A percentile compares a stretch with the other conserved stretches of the same genome.
Evolutionary conservation across 2,888 invertebrate species (phyloP).

Genomic region (Drosophila melanosoma): DNA sequence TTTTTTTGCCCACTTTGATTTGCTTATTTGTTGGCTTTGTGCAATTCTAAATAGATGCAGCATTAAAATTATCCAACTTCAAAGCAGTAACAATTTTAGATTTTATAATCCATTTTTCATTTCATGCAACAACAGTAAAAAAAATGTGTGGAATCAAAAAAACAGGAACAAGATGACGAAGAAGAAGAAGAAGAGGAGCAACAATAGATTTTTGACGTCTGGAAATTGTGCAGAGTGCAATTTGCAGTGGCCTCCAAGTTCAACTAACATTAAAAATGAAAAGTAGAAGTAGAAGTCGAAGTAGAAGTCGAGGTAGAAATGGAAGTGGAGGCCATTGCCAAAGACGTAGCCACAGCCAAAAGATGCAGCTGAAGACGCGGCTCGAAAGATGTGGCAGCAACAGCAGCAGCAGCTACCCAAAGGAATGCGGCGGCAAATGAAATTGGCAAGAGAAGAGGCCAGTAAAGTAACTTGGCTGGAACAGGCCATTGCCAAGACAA

Average conservation of each 20-base stretch:
- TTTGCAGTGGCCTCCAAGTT: slow-evolving; percentile 78
- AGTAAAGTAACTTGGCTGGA: slow-evolving; percentile 31
- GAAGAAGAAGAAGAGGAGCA: slow-evolving; percentile 13
- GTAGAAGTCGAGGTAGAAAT: slow-evolving; percentile 10
- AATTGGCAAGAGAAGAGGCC: slow-evolving; percentile 54
- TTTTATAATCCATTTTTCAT: neutral
- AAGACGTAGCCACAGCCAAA: slow-evolving; percentile 13
- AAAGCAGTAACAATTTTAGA: slow-evolving; percentile 1
- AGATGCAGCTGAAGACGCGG: slow-evolving; percentile 48
- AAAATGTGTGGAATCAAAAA: too few species aligned
- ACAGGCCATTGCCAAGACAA: slow-evolving; percentile 55
- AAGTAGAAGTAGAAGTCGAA: slow-evolving; percentile 15
- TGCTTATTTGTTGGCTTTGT: slow-evolving; percentile 39
- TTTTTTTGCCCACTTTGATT: slow-evolving; percentile 31
- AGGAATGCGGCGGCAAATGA: slow-evolving; percentile 67
- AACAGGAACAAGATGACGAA: slow-evolving; percentile 10
- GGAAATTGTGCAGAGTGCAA: slow-evolving; percentile 68
- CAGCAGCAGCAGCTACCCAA: slow-evolving; percentile 33
- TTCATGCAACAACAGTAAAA: neutral
- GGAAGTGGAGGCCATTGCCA: neutral
- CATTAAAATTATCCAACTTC: slow-evolving; percentile 30
- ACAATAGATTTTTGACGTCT: slow-evolving; percentile 58
- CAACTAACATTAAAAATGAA: slow-evolving; percentile 69
- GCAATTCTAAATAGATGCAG: slow-evolving; percentile 37
- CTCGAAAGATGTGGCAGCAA: slow-evolving; percentile 46